Percentiles rank a stretch among this genome's conserved stretches.
These are phyloP conservation scores for Acromyrmex heyeri DNA, from an alignment of 1,140 invertebrate genomes.

Conservation along the genomic window DNA sequence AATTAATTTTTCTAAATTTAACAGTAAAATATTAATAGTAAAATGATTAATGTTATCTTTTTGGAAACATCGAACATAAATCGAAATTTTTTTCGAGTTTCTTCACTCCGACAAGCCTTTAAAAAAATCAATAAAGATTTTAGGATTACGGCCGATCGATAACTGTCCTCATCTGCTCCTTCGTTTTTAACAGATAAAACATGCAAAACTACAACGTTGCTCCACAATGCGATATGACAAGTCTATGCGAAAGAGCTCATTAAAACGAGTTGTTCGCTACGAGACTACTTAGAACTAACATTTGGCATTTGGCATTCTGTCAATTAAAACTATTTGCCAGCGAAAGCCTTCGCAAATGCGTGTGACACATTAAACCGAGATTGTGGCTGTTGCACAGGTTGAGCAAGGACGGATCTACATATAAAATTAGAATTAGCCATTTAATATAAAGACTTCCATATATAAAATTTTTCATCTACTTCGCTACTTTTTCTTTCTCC, in stretches of 20 bases:
- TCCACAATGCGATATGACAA: conserved; percentile 6
- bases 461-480: background rate
- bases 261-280: conserved; percentile 22
- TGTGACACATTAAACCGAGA: conserved; percentile 23
- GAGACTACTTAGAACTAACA: conserved; percentile 49
- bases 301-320: conserved; percentile 54
- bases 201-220: conserved; percentile 4
- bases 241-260: background rate
- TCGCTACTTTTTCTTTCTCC: background rate
- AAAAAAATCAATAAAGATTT: background rate
- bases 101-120: background rate
- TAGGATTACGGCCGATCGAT: background rate
- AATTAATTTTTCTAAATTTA: background rate
- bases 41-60: background rate
- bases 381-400: conserved; percentile 23
- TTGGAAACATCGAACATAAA: background rate
- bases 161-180: background rate
- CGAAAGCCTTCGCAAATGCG: conserved; percentile 12
- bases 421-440: conserved; percentile 1
- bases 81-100: background rate
- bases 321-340: conserved; percentile 54
- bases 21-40: background rate
- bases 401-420: conserved; percentile 14
- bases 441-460: background rate
- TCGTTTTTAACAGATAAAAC: background rate